Base-by-base conservation (phyloP, 1,140 invertebrate genomes). In the Nomia melanderi region DNA sequence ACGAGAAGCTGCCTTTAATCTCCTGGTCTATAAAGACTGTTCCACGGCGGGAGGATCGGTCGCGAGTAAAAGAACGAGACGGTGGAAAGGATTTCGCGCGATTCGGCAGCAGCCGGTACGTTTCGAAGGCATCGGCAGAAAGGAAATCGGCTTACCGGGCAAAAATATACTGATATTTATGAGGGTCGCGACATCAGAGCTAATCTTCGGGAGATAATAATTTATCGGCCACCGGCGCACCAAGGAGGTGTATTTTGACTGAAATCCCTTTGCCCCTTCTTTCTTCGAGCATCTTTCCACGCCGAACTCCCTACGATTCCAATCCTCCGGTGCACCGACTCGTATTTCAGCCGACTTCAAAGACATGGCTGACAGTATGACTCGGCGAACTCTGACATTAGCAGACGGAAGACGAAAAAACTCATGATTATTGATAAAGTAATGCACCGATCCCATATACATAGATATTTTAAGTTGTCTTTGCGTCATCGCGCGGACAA, bases 101-200 rank as follows among this genome's bases (percentile, higher is more conserved):
- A 87, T 91, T 92, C 85, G 90, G 90, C 90, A 90, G 83, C 83
- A 86, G 83, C 83, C 84, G 87, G 84, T 83, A 87, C 83, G 84
- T 88, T 91, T 90, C 87, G 89, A 89, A 89, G 87, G 74, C 87
- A 91, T 90, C 87, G 88, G 88, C 84, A 88, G 88, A 90, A 88
- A 92, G 88, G 84, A 91, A 92, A 92, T 92, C 91, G 91, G 91
- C 91, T 92, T 92, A 90, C 83, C 82, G 77, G 72, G 80, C 82
- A 89, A 91, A 91, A 90, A 91, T 89, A 89, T 90, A 89, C 89
- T 83, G 87, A 91, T 91, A 92, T 92, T 92, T 92, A 92, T 92
- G 91, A 92, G 90, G 90, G 91, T 91, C 90, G 90, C 87, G 88
- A 91, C 90, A 91, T 90, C 84, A 83, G 87, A 87, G 87, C 91